Evolutionary conservation across 2,888 invertebrate genomes (phyloP).

Genomic region (Orchestes rusci): DNA sequence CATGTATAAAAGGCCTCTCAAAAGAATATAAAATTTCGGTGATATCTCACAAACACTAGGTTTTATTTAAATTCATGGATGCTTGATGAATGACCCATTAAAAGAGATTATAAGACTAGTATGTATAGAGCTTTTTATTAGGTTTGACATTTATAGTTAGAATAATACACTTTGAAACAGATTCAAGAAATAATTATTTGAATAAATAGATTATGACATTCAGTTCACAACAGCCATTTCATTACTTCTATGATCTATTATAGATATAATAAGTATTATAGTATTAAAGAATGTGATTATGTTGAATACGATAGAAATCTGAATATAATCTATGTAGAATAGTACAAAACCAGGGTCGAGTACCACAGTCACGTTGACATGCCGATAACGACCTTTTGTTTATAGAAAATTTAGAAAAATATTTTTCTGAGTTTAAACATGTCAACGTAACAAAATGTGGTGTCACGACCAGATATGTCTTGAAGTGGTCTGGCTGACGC

Average conservation of each 20-base stretch:
- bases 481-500: slow-evolving; percentile 44
- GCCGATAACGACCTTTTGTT: slow-evolving; percentile 44
- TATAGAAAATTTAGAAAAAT: slow-evolving; percentile 42
- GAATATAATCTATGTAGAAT: slow-evolving; percentile 36
- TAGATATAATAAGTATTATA: slow-evolving; percentile 24
- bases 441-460: slow-evolving; percentile 39
- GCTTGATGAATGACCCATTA: no score
- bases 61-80: no score
- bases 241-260: slow-evolving; percentile 21
- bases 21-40: no score
- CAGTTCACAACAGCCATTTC: slow-evolving; percentile 42
- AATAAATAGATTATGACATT: slow-evolving; percentile 37
- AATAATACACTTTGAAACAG: slow-evolving; percentile 39
- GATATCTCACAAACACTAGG: no score
- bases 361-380: slow-evolving; percentile 39
- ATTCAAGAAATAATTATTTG: slow-evolving; percentile 40
- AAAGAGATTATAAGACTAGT: no score
- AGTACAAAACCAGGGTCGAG: slow-evolving; percentile 41
- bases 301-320: slow-evolving; percentile 33
- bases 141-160: slow-evolving; percentile 39
- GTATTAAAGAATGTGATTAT: slow-evolving; percentile 23
- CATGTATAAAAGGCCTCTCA: no score
- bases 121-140: slow-evolving; percentile 39
- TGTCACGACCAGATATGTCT: slow-evolving; percentile 43
- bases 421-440: slow-evolving; percentile 38